phyloP scores from a whole-genome alignment of 2,888 invertebrate species.

The Zaprionus bogoriensis region DNA sequence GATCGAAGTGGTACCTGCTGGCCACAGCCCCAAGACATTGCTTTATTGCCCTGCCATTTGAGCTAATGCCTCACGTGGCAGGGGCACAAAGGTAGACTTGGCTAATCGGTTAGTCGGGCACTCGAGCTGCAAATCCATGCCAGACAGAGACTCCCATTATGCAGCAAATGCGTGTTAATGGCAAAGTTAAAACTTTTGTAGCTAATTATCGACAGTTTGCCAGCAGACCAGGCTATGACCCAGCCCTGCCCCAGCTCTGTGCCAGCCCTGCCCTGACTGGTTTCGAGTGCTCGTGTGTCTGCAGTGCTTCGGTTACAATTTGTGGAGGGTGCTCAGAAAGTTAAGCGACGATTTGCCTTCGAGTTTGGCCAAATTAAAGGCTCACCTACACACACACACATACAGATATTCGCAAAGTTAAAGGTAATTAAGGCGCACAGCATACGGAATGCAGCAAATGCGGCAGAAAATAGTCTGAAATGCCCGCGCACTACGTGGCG shows the following conservation, averaged over 20 bases:
- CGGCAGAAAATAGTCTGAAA: constrained; percentile 7
- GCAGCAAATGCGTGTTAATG: constrained; percentile 68
- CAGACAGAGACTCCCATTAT: constrained; percentile 65
- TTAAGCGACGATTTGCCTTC: constrained; percentile 48
- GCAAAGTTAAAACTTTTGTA: constrained; percentile 66
- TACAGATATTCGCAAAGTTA: constrained; percentile 10
- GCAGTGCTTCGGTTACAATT: constrained; percentile 30
- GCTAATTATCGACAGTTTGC: constrained; percentile 74
- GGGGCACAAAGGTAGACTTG: constrained; percentile 10
- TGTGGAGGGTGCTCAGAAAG: constrained; percentile 45
- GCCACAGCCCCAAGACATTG: constrained; percentile 52
- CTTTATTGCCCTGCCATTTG: constrained; percentile 49
- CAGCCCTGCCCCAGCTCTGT: not conserved
- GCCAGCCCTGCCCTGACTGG: not conserved
- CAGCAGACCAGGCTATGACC: too few species aligned
- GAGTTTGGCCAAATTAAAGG: constrained; percentile 31
- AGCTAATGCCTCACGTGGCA: constrained; percentile 43
- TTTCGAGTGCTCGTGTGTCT: constrained; percentile 19
- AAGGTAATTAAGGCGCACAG: constrained; percentile 38
- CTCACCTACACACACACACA: not conserved
- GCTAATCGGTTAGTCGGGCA: too few species aligned
- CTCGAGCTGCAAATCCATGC: constrained; percentile 50
- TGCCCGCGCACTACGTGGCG: constrained; percentile 17
- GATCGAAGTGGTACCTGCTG: constrained; percentile 39
- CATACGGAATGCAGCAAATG: constrained; percentile 4